Base-by-base conservation (phyloP, 2,797 vertebrate species). In the Melopsittacus undulatus region DNA sequence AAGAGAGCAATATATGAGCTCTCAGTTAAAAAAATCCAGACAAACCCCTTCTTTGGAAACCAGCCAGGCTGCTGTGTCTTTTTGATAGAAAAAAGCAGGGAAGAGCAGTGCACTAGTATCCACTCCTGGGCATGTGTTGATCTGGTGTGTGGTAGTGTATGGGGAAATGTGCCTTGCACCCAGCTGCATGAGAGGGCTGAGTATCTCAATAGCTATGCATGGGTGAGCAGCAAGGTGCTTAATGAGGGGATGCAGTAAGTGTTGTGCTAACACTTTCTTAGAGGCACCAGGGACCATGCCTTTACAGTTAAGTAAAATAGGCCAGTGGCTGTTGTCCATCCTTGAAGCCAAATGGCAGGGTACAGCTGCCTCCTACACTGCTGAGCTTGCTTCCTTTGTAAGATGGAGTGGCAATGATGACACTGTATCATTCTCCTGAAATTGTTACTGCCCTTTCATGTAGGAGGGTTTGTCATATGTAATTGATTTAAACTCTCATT, bases 171-270 rank as follows among this genome's bases (percentile, higher is more conserved):
- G 43, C 36, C 1, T 38, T 78, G 76, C 56, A 45, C 59, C 72
- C 32, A 27, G 77, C 48, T 11, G 29, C 9, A 59, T 13, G 40
- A 74, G 62, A 1, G 3, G 10, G 43, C 27, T 42, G 3, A 40
- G 78, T 48, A 15, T 54, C 29, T 27, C 3, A 40, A 17, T 24
- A 20, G 77, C 70, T 54, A 4, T 23, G 81, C 56, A 3, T 52
- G 91, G 62, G 1, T 83, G 57, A 89, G 82, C 91, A 81, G 17
- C 52, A 49, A 45, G 83, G 46, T 91, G 75, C 43, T 46, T 34
- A 42, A 43, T 21, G 62, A 89, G 70, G 27, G 49, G 40, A 19
- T 36, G 87, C 66, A 76, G 1, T 24, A 68, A 85, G 54, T 36
- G 1, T n/a, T 54, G 73, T 76, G 80, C 91, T 82, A 62, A 43